Evolutionary conservation across 2,113 vertebrate genomes (phyloP).

Genomic region (western clawed frog (Xenopus tropicalis)): DNA sequence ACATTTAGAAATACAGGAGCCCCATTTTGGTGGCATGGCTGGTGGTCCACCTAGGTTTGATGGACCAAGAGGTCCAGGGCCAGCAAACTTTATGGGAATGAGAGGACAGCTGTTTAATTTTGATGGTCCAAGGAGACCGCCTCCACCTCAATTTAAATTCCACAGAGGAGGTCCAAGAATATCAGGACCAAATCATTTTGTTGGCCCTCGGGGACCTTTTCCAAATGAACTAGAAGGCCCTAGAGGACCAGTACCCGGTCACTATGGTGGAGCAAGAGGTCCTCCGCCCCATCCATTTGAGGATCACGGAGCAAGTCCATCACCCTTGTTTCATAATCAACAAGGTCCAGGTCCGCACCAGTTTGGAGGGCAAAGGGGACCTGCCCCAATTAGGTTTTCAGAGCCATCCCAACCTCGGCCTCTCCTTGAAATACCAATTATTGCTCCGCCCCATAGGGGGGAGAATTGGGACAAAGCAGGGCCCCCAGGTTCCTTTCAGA

Average conservation of each 20-base stretch:
- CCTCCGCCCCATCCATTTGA: constrained; percentile 66
- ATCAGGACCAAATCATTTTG: constrained; percentile 69
- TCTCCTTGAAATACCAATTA: constrained; percentile 76
- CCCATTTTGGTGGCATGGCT: constrained; percentile 71
- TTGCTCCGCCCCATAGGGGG: constrained; percentile 68
- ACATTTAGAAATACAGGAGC: constrained; percentile 64
- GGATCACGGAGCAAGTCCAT: constrained; percentile 67
- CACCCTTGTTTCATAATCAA: constrained; percentile 62
- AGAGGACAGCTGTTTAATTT: constrained; percentile 64
- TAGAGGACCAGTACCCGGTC: constrained; percentile 60
- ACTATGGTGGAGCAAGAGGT: constrained; percentile 61
- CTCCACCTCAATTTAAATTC: constrained; percentile 71
- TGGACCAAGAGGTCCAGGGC: constrained; percentile 60
- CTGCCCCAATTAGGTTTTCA: constrained; percentile 65
- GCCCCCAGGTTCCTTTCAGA: constrained; percentile 48
- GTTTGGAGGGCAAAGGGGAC: constrained; percentile 59
- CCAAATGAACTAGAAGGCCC: constrained; percentile 60
- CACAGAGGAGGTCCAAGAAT: constrained; percentile 60
- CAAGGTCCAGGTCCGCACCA: constrained; percentile 58
- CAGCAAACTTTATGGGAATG: constrained; percentile 61
- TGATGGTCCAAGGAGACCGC: constrained; percentile 59
- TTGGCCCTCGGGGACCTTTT: constrained; percentile 71
- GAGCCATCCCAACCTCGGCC: constrained; percentile 67
- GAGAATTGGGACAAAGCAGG: constrained; percentile 68
- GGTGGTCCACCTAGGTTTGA: constrained; percentile 64